Evolutionary conservation across 2,113 vertebrate genomes (phyloP), one percentile per base, ranked within the genome.

Genomic region (Aythya baeri): DNA sequence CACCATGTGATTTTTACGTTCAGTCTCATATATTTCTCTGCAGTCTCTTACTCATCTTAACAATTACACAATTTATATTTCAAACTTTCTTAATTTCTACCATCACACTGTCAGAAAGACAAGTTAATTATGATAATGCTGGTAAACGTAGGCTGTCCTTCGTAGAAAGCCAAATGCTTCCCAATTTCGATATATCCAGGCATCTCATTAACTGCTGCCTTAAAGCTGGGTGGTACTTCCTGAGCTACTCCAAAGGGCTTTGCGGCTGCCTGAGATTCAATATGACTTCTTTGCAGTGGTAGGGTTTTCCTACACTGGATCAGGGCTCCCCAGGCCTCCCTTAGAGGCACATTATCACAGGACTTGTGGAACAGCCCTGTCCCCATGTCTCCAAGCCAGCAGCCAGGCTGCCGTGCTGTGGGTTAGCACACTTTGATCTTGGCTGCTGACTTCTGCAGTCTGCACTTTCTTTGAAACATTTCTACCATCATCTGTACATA

Each of bases 311-410:
- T 49, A 49, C 20, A 26, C 46, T 43, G 13, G 52, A 4, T 25
- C 0, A 1, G 46, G 8, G 3, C 50, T 41, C 16, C 34, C 23
- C 49, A 4, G 38, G 38, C 38, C 38, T 38, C 43, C 75, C 46
- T 49, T 49, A 49, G 4, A 3, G 4, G 3, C 74, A 59, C 5
- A 9, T 16, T 4, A 14, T 14, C 0, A 0, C 3, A 13, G 2
- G 2, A 0, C 34, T 65, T 22, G 32, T 9, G 1, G 0, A 5
- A 17, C 32, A 2, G 1, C 43, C 52, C 22, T 43, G 27, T 62
- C 41, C 22, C 0, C 8, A 2, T 18, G 11, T 13, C 89, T 71
- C 31, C 9, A 22, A 20, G 8, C 31, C 13, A 27, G n/a, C 70
- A 66, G 43, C 32, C 36, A 16, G 63, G 11, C 27, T 52, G 1